Percentiles rank a stretch among this genome's conserved stretches.
Evolutionary conservation across 2,888 invertebrate species (phyloP).

Genomic region (Agrotis ipsilon): DNA sequence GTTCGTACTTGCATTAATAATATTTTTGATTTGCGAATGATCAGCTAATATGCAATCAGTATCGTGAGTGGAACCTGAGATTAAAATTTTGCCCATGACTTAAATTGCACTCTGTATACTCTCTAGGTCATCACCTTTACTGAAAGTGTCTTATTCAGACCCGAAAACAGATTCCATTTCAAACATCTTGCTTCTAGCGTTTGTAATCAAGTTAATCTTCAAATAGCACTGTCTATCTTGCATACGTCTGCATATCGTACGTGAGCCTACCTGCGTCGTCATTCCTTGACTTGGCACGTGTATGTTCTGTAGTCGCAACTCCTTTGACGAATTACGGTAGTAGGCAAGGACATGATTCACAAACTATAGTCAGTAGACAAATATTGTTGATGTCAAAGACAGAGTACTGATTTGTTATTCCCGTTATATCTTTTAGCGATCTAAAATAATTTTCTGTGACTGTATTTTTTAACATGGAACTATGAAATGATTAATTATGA

Average conservation of each 20-base stretch:
- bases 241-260: not conserved
- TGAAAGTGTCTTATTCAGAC: not conserved
- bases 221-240: not conserved
- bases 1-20: too few relatives aligned
- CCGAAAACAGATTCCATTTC: not conserved
- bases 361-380: not conserved
- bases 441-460: too few relatives aligned
- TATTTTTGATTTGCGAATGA: too few relatives aligned
- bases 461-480: too few relatives aligned
- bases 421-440: too few relatives aligned
- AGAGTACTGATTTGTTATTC: too few relatives aligned
- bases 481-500: too few relatives aligned
- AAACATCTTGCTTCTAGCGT: not conserved
- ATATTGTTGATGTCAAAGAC: too few relatives aligned
- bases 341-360: not conserved
- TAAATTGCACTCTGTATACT: too few relatives aligned
- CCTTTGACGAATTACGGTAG: slow-evolving; percentile 25
- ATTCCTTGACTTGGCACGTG: not conserved
- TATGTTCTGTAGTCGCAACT: slow-evolving; percentile 1
- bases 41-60: too few relatives aligned
- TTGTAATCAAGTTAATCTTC: not conserved
- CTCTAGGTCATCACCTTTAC: not conserved
- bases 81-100: too few relatives aligned
- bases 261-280: not conserved
- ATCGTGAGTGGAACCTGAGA: too few relatives aligned